Conservation (phyloP, 2,113 vertebrate species). For the Daubentonia madagascariensis region DNA sequence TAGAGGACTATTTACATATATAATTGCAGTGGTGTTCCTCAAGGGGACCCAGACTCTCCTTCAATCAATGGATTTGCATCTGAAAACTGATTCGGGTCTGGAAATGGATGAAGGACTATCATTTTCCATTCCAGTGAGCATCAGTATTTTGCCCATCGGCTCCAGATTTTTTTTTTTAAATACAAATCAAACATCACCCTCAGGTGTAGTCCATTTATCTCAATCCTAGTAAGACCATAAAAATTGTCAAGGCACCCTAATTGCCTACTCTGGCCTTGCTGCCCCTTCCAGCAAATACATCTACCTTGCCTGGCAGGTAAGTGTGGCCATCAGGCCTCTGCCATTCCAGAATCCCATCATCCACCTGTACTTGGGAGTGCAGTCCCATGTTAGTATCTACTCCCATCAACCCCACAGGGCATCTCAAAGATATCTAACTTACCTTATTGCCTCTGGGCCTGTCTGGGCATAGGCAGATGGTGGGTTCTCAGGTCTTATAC, state of each 20-base stretch:
- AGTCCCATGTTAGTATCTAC: background rate
- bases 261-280: background rate
- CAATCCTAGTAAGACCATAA: background rate
- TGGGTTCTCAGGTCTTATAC: background rate
- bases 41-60: background rate
- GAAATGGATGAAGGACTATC: background rate
- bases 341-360: background rate
- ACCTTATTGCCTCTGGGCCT: background rate
- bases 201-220: background rate
- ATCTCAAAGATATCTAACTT: background rate
- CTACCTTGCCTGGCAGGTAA: background rate
- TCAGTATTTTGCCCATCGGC: background rate
- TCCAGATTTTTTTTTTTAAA: background rate
- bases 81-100: background rate
- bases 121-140: background rate
- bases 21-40: background rate
- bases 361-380: background rate
- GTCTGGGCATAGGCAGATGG: background rate
- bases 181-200: background rate
- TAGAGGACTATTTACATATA: background rate
- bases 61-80: background rate
- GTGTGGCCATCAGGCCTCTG: background rate
- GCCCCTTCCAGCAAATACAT: no score
- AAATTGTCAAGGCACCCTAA: background rate
- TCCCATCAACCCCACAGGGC: background rate